These are phyloP conservation scores for Panthera tigris DNA, from an alignment of 2,113 vertebrate genomes.

Conservation along the genomic window DNA sequence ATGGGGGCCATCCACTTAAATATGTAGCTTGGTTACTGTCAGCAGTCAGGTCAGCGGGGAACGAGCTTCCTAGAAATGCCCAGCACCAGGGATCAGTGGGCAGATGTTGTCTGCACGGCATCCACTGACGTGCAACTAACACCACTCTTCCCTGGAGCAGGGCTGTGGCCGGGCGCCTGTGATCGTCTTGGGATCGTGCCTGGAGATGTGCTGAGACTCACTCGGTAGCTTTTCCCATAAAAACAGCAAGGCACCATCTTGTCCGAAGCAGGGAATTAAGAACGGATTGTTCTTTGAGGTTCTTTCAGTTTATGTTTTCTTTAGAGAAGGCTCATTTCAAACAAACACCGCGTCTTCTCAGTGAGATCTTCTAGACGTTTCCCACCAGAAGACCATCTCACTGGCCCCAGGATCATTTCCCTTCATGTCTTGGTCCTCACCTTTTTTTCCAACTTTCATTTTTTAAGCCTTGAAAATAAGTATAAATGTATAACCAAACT, in stretches of 20 bases:
- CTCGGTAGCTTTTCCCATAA: too few species aligned
- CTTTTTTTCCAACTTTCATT: neutral
- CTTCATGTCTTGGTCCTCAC: neutral
- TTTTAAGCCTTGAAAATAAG: neutral
- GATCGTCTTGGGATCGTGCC: accelerated
- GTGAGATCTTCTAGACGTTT: neutral
- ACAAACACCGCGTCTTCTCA: accelerated
- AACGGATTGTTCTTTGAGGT: accelerated
- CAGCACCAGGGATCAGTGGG: accelerated
- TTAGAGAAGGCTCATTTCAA: too few species aligned
- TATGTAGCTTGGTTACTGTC: accelerated
- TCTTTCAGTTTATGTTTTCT: neutral
- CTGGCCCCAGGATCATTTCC: neutral
- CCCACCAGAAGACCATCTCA: neutral
- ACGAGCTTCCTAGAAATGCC: neutral
- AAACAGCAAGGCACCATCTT: accelerated
- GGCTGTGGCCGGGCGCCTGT: accelerated
- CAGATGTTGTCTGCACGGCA: accelerated
- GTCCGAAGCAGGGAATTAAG: neutral
- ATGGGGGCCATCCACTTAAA: neutral
- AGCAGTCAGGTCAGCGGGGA: accelerated
- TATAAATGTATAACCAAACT: neutral
- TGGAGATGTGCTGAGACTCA: neutral
- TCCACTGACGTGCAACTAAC: neutral
- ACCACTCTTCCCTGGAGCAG: neutral